Conservation (phyloP, 2,888 invertebrate genomes). For the Dynastes grantii region DNA sequence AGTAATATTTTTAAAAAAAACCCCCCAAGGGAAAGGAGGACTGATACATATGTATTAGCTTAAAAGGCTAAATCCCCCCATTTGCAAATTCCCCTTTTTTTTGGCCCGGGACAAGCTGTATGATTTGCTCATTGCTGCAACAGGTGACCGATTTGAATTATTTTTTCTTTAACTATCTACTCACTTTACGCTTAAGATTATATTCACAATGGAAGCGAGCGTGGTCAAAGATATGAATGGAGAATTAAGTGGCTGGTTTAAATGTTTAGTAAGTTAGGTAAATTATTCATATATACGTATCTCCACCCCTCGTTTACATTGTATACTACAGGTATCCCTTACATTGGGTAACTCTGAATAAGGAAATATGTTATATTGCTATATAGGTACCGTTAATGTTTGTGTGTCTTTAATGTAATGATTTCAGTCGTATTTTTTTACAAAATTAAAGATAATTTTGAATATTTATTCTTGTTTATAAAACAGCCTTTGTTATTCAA, state of each 20-base stretch:
- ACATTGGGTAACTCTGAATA: too few species aligned
- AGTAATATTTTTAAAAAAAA: too few species aligned
- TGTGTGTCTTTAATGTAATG: too few species aligned
- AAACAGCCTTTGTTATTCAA: too few species aligned
- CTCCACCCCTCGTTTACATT: background rate
- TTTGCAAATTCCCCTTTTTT: too few species aligned
- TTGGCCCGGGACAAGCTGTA: constrained; percentile 65
- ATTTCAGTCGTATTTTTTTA: too few species aligned
- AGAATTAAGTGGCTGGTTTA: constrained; percentile 30
- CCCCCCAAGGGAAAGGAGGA: constrained; percentile 64
- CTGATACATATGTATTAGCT: constrained; percentile 70
- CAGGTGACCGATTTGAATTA: constrained; percentile 64
- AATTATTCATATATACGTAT: constrained; percentile 25
- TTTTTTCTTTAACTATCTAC: constrained; percentile 43
- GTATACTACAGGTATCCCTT: background rate
- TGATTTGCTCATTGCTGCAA: constrained; percentile 66
- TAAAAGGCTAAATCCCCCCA: too few species aligned
- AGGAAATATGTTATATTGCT: too few species aligned
- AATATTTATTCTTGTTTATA: too few species aligned
- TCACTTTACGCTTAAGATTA: constrained; percentile 40
- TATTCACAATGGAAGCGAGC: constrained; percentile 19
- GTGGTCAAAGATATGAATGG: constrained; percentile 41
- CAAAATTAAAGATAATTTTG: too few species aligned
- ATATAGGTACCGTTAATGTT: too few species aligned
- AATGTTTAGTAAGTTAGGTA: constrained; percentile 29